Evolutionary conservation across 2,797 vertebrate species (phyloP).

Genomic region (Thalassophryne amazonica): DNA sequence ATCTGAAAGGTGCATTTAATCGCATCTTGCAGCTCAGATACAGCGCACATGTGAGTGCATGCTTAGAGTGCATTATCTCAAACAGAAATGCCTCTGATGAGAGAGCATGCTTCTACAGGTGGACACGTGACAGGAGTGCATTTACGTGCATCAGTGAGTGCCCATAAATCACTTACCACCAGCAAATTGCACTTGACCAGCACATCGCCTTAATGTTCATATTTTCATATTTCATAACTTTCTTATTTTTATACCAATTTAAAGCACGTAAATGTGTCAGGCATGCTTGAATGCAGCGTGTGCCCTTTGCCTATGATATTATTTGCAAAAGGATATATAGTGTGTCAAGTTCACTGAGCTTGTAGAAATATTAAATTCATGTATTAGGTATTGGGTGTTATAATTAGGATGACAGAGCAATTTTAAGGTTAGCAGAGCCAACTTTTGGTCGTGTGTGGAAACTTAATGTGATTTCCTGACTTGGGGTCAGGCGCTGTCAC

Average conservation of each 20-base stretch:
- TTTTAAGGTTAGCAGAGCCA: slow-evolving; percentile 4
- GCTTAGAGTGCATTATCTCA: not conserved
- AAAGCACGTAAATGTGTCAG: not conserved
- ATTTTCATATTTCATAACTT: no score
- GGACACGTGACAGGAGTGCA: not conserved
- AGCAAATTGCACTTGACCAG: not conserved
- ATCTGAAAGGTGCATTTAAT: slow-evolving; percentile 11
- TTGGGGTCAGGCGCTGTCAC: slow-evolving; percentile 5
- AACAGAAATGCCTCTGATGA: not conserved
- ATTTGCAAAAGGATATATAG: not conserved
- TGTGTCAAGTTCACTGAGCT: not conserved
- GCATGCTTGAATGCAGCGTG: not conserved
- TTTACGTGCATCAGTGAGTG: not conserved
- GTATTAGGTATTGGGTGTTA: not conserved
- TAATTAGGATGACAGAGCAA: slow-evolving; percentile 4
- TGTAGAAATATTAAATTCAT: not conserved
- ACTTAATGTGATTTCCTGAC: slow-evolving; percentile 25
- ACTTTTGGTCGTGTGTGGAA: slow-evolving; percentile 5
- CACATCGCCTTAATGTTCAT: not conserved
- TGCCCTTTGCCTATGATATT: not conserved
- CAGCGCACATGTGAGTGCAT: not conserved
- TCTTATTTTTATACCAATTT: no score
- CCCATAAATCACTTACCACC: not conserved
- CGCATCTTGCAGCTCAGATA: not conserved
- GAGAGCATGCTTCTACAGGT: not conserved